These are phyloP conservation scores for Drosophila peninsularis DNA, from an alignment of 2,888 invertebrate species.

Conservation along the genomic window DNA sequence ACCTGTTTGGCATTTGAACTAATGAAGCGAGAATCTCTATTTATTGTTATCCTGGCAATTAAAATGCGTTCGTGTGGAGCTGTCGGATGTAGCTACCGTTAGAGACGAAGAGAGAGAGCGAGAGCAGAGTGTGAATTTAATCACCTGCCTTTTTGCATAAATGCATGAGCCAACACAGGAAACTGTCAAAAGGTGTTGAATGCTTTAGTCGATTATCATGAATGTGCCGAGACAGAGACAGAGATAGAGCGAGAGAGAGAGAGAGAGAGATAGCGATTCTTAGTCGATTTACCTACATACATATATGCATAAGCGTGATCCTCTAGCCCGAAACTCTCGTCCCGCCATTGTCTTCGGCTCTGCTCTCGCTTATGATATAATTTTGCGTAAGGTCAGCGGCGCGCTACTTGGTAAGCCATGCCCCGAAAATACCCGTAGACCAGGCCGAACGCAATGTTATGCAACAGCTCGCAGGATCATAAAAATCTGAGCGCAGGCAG, in stretches of 20 bases:
- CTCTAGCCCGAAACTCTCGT: constrained; percentile 29
- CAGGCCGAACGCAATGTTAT: constrained; percentile 71
- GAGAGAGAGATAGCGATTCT: background rate
- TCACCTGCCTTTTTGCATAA: constrained; percentile 61
- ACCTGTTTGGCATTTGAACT: constrained; percentile 68
- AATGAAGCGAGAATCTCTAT: constrained; percentile 48
- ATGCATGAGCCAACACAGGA: constrained; percentile 62
- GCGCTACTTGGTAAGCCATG: constrained; percentile 17
- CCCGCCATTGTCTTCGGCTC: background rate
- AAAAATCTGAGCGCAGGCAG: constrained; percentile 43
- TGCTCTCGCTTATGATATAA: constrained; percentile 62
- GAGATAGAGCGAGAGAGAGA: background rate
- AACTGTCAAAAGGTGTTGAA: constrained; percentile 68
- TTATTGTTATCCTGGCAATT: constrained; percentile 55
- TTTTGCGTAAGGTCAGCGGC: constrained; percentile 62
- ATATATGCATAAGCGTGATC: constrained; percentile 26
- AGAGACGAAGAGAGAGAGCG: constrained; percentile 25
- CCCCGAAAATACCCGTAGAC: constrained; percentile 12
- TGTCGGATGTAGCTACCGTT: constrained; percentile 74
- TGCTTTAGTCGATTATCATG: constrained; percentile 41
- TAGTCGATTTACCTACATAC: constrained; percentile 20
- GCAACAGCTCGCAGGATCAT: constrained; percentile 61
- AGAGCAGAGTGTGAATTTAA: constrained; percentile 68
- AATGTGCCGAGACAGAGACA: constrained; percentile 18
- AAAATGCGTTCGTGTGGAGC: constrained; percentile 38